Conservation (phyloP, 1,140 invertebrate genomes). For the Lordiphosa mommai region DNA sequence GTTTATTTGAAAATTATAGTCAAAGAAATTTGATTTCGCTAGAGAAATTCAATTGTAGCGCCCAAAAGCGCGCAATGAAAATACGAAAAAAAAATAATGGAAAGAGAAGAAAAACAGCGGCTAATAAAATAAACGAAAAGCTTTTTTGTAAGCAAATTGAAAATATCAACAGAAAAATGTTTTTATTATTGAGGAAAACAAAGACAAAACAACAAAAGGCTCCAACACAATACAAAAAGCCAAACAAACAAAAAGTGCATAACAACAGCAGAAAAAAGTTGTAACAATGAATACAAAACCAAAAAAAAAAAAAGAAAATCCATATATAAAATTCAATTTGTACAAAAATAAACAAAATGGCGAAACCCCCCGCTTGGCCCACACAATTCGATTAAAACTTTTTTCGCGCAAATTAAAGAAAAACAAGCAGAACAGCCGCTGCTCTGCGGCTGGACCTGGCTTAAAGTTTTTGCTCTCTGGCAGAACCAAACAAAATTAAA, state of each 20-base stretch:
- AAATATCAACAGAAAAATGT: slow-evolving; percentile 62
- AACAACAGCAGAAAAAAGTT: slow-evolving; percentile 30
- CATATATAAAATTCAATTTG: slow-evolving; percentile 51
- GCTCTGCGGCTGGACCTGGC: too few species aligned
- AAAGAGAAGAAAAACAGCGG: slow-evolving; percentile 45
- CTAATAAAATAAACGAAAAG: slow-evolving; percentile 78
- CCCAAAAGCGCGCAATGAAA: slow-evolving; percentile 50
- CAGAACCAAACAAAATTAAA: slow-evolving; percentile 18
- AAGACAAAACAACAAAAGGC: slow-evolving; percentile 20
- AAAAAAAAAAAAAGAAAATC: slow-evolving; percentile 11
- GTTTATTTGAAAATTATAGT: slow-evolving; percentile 53
- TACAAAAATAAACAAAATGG: slow-evolving; percentile 65
- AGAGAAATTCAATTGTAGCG: slow-evolving; percentile 66
- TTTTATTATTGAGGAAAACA: slow-evolving; percentile 27
- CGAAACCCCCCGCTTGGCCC: slow-evolving; percentile 10
- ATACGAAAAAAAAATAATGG: background rate
- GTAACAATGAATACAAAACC: slow-evolving; percentile 26
- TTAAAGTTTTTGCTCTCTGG: slow-evolving; percentile 6
- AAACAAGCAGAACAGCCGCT: slow-evolving; percentile 36
- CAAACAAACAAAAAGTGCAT: slow-evolving; percentile 60
- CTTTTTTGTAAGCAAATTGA: slow-evolving; percentile 76
- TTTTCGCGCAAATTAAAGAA: slow-evolving; percentile 71
- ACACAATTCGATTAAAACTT: slow-evolving; percentile 75
- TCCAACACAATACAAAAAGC: slow-evolving; percentile 37
- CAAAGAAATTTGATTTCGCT: slow-evolving; percentile 69